A percentile compares a stretch with the other conserved stretches of the same genome.
phyloP scores from a whole-genome alignment of 2,888 invertebrate genomes.

The Tinea trinotella region DNA sequence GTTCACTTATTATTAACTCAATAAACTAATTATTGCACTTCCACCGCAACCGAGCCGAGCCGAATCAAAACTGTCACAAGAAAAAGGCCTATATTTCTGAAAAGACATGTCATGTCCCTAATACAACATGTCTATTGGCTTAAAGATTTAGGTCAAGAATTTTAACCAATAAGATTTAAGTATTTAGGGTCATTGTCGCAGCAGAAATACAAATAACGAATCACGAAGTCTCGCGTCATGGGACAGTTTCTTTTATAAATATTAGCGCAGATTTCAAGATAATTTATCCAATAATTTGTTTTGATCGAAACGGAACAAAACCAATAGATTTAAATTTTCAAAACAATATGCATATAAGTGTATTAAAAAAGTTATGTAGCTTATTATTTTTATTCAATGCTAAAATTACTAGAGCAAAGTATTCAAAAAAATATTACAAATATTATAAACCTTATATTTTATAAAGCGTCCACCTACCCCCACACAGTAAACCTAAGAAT shows the following conservation, averaged over 20 bases:
- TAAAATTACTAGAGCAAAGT: no score
- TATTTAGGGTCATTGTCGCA: neutral
- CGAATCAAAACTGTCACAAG: constrained; percentile 6
- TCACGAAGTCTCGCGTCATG: neutral
- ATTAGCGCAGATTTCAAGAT: neutral
- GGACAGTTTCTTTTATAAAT: neutral
- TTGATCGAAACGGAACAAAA: no score
- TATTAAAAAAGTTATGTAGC: no score
- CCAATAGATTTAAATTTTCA: no score
- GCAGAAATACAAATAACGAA: neutral
- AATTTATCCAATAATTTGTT: no score
- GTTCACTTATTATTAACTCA: constrained; percentile 12
- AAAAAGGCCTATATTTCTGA: constrained; percentile 5
- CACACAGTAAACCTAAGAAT: no score
- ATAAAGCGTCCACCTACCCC: no score
- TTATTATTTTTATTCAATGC: no score
- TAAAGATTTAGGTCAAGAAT: neutral
- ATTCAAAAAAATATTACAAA: neutral
- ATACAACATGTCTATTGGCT: neutral
- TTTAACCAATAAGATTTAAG: neutral
- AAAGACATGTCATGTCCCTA: neutral
- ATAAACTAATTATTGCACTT: neutral
- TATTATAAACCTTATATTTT: neutral
- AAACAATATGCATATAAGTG: no score
- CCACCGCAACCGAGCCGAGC: neutral